Conservation (phyloP, 2,113 vertebrate species). For the Grus americana region DNA sequence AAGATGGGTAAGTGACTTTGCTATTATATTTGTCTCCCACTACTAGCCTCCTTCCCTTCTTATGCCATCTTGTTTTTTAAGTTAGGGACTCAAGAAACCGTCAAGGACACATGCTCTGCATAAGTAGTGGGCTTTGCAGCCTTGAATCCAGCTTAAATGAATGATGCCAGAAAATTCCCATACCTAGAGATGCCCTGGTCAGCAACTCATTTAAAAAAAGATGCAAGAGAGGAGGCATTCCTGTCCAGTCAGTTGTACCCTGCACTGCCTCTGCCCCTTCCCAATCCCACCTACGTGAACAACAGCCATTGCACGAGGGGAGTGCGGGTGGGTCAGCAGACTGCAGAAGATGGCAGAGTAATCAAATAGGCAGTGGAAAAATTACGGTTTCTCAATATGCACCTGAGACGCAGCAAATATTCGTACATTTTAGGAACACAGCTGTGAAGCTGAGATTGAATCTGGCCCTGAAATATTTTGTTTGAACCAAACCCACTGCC, state of each 20-base stretch:
- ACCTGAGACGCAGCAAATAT: conserved; percentile 56
- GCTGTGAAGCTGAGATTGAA: neutral
- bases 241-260: neutral
- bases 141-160: conserved; percentile 46
- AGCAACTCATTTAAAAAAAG: conserved; percentile 21
- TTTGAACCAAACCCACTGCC: conserved; percentile 30
- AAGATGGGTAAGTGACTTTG: neutral
- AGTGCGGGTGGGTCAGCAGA: neutral
- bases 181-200: neutral
- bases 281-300: neutral
- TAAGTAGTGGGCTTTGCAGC: neutral
- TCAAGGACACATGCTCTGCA: neutral
- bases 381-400: conserved; percentile 1
- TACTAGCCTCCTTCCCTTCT: neutral
- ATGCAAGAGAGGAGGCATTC: neutral
- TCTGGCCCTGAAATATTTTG: conserved; percentile 18
- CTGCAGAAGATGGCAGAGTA: neutral
- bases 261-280: neutral
- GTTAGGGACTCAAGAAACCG: neutral
- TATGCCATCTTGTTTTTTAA: neutral
- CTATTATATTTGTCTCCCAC: neutral
- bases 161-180: neutral
- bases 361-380: conserved; percentile 20
- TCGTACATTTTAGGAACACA: conserved; percentile 48
- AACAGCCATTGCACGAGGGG: neutral